These are phyloP conservation scores for Micronisus gabar DNA, from an alignment of 2,113 vertebrate genomes.

Conservation along the genomic window DNA sequence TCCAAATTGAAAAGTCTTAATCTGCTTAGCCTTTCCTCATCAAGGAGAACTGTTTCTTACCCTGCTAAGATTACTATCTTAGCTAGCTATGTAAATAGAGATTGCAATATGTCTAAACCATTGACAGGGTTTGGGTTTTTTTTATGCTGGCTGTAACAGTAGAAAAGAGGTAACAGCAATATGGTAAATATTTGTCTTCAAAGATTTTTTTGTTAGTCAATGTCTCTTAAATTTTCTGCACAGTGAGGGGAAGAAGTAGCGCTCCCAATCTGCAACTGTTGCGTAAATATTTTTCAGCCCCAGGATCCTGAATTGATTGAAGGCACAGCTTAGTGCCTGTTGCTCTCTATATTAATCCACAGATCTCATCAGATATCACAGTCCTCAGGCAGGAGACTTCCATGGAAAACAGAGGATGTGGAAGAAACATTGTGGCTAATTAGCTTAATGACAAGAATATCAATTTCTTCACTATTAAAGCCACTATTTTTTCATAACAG, in stretches of 20 bases:
- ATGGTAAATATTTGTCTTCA: not conserved
- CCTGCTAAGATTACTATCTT: not conserved
- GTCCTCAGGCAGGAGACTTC: not conserved
- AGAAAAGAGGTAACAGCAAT: not conserved
- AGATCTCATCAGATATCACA: not conserved
- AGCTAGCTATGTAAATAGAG: not conserved
- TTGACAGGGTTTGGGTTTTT: not conserved
- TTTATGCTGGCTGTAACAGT: not conserved
- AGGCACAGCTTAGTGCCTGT: not conserved
- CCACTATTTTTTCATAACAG: not conserved
- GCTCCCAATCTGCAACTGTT: not conserved
- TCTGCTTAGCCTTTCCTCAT: not conserved
- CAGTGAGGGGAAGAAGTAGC: not conserved
- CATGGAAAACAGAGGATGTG: not conserved
- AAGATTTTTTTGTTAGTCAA: not conserved
- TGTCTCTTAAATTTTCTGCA: not conserved
- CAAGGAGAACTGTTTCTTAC: not conserved
- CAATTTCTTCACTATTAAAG: not conserved
- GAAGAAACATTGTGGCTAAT: not conserved
- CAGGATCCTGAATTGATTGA: not conserved
- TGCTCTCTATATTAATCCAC: not conserved
- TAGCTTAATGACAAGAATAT: not conserved
- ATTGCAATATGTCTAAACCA: not conserved
- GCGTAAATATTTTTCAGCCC: constrained; percentile 1
- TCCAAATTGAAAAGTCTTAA: not conserved